Evolutionary conservation across 2,888 invertebrate species (phyloP).

Genomic region (Aphidius colemani): DNA sequence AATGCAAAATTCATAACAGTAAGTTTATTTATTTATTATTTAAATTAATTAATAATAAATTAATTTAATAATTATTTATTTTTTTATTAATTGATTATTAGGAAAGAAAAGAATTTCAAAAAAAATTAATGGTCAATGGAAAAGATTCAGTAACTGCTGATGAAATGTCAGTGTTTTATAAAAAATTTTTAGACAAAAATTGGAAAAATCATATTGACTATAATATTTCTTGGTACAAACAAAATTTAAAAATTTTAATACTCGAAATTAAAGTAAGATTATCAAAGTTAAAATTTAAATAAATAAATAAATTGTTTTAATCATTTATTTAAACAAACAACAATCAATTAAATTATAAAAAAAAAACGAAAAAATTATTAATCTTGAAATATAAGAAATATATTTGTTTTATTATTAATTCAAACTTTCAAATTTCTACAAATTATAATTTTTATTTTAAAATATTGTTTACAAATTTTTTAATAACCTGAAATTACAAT

Average conservation of each 20-base stretch:
- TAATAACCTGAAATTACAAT: not conserved
- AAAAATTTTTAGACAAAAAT: conserved; percentile 81
- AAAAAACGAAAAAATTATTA: not conserved
- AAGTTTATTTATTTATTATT: conserved; percentile 16
- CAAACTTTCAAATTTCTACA: no score
- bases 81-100: conserved; percentile 39
- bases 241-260: conserved; percentile 70
- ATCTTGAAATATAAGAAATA: not conserved
- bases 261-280: conserved; percentile 67
- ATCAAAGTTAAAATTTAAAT: conserved; percentile 46
- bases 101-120: conserved; percentile 59
- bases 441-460: not conserved
- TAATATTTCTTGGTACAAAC: conserved; percentile 83
- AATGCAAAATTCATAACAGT: conserved; percentile 71
- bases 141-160: conserved; percentile 71
- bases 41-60: not conserved
- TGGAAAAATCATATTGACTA: conserved; percentile 76
- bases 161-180: conserved; percentile 89
- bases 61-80: conserved; percentile 1
- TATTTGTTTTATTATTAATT: not conserved
- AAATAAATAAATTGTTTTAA: conserved; percentile 25
- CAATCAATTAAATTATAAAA: not conserved
- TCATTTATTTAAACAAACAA: not conserved
- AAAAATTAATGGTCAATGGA: conserved; percentile 48
- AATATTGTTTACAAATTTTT: not conserved